A percentile compares a stretch with the other conserved stretches of the same genome.
Evolutionary conservation across 2,888 invertebrate genomes (phyloP).

Genomic region (Boloria euphrosyne): DNA sequence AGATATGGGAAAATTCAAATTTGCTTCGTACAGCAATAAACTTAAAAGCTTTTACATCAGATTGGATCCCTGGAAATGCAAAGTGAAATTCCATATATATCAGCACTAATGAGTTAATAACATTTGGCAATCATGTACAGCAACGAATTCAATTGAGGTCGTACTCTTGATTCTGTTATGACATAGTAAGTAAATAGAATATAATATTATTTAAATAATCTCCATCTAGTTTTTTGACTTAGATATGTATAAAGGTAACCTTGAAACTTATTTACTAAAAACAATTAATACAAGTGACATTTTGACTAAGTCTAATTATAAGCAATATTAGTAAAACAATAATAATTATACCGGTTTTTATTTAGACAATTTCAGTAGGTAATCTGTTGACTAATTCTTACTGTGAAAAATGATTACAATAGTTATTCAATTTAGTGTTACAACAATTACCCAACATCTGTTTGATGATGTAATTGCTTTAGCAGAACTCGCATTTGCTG

Average conservation of each 20-base stretch:
- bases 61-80: constrained; percentile 22
- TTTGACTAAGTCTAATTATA: neutral
- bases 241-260: neutral
- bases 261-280: neutral
- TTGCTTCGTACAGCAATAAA: constrained; percentile 22
- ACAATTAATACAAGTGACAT: neutral
- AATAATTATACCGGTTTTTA: neutral
- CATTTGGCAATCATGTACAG: constrained; percentile 25
- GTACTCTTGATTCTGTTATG: constrained; percentile 1
- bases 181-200: constrained; percentile 11
- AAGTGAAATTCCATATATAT: constrained; percentile 25
- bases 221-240: neutral
- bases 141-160: constrained; percentile 25
- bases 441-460: constrained; percentile 38
- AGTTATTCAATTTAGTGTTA: constrained; percentile 18
- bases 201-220: constrained; percentile 5
- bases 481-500: constrained; percentile 40
- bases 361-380: neutral
- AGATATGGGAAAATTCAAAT: constrained; percentile 2
- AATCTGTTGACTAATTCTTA: neutral
- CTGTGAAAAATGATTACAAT: neutral
- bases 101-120: constrained; percentile 24
- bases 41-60: constrained; percentile 32
- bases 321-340: too few species aligned
- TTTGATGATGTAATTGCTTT: constrained; percentile 42